Base-by-base conservation (phyloP, 92 coral and sea anemone genomes). In the Zoanthus solanderi region DNA sequence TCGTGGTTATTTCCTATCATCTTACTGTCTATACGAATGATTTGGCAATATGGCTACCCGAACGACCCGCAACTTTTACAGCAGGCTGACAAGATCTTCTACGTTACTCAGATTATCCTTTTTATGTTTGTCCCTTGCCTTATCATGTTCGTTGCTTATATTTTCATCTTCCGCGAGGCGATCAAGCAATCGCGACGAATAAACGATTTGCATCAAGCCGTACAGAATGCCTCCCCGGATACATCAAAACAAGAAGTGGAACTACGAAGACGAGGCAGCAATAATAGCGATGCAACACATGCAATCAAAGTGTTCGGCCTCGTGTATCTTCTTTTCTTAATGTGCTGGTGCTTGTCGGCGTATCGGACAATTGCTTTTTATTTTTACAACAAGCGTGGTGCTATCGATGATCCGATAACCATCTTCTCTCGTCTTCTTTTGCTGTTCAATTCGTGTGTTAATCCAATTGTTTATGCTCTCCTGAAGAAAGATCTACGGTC, bases 291-390 rank as follows among this genome's bases (percentile, higher is more conserved):
- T 74, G 98, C 98, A 0, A 92, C 82, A 69, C 91, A 93, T 17
- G 93, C 98, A 7, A 82, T 94, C 80, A 92, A 94, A 86, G 98
- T 94, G 32, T 94, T 92, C 78, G 98, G 98, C 37, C 91, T 94
- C 11, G 98, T 94, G 4, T 93, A 88, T 30, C 53, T 94, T 12
- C 50, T 94, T 84, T 94, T 94, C 73, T 88, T 93, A 7, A 79
- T 92, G 11, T 91, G 95, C 46, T 94, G 98, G 98, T 75, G 91
- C 48, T 80, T 94, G 89, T 94, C 98, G 7, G 98, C 98, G 0
- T 94, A 92, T 78, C 90, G 95, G 18, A 94, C 94, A 72, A 78
- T 94, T 46, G 85, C 76, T 16, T 78, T 72, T 17, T 88, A 88
- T 54, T 94, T 90, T 61, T 89, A 85, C 12, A 84, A 85, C 18